These are phyloP conservation scores for Rhinopomastus cyanomelas DNA, from an alignment of 2,113 vertebrate genomes.

Conservation along the genomic window DNA sequence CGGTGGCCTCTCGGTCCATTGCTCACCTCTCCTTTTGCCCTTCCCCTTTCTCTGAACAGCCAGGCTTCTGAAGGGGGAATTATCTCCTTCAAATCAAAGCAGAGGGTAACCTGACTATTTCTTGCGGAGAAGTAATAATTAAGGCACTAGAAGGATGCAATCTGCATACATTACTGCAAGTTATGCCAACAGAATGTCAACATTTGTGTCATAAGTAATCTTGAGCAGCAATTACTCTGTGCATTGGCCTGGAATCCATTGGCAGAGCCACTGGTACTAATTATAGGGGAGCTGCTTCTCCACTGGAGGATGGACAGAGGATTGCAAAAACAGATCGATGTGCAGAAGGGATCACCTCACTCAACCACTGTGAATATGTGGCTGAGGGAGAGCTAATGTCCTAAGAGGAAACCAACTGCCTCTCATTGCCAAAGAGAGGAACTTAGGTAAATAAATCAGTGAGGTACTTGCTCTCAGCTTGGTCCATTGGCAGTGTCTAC, in stretches of 20 bases:
- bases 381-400: neutral
- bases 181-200: conserved; percentile 85
- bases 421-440: neutral
- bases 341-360: neutral
- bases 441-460: neutral
- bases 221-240: conserved; percentile 73
- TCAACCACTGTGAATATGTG: neutral
- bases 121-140: conserved; percentile 79
- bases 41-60: conserved; percentile 34
- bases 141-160: conserved; percentile 78
- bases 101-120: conserved; percentile 77
- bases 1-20: neutral
- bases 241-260: conserved; percentile 62
- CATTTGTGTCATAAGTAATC: conserved; percentile 80
- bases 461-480: neutral
- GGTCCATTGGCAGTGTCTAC: neutral
- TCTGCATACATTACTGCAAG: conserved; percentile 83
- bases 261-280: conserved; percentile 23
- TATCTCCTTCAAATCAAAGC: conserved; percentile 74
- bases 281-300: conserved; percentile 25
- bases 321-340: neutral
- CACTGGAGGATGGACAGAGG: neutral
- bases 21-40: neutral
- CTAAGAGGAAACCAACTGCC: neutral
- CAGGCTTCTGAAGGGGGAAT: conserved; percentile 20